A percentile compares a stretch with the other conserved stretches of the same genome.
These are phyloP conservation scores for Caenorhabditis afra DNA, from an alignment of 2,888 invertebrate species.

Conservation along the genomic window DNA sequence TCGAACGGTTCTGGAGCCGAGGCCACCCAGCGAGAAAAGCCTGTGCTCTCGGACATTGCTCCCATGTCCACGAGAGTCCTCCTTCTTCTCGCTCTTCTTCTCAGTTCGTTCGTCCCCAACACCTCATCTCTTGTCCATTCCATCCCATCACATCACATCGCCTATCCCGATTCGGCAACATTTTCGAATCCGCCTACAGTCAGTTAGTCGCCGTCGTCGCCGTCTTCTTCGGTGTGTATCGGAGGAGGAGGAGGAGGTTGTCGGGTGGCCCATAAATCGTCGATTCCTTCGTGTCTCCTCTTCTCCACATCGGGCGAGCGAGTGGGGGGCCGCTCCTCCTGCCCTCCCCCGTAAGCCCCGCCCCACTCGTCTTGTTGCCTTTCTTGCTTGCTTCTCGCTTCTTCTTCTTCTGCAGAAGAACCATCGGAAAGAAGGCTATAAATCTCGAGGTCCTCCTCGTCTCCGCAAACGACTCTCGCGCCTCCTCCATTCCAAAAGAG, in stretches of 20 bases:
- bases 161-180: constrained; percentile 10
- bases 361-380: background rate
- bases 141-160: too few relatives aligned
- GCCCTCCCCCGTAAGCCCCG: background rate
- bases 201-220: too few relatives aligned
- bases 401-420: constrained; percentile 1
- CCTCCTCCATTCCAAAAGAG: too few relatives aligned
- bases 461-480: too few relatives aligned
- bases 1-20: background rate
- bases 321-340: too few relatives aligned
- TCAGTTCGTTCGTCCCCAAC: background rate
- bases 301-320: too few relatives aligned
- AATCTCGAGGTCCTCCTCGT: too few relatives aligned
- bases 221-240: background rate
- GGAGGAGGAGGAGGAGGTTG: constrained; percentile 20
- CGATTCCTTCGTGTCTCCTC: constrained; percentile 10
- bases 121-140: constrained; percentile 17
- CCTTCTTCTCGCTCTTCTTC: too few relatives aligned
- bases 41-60: too few relatives aligned
- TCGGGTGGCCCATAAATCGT: constrained; percentile 59
- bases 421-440: too few relatives aligned
- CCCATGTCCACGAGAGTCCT: too few relatives aligned
- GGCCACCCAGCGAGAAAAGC: constrained; percentile 27
- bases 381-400: background rate
- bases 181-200: constrained; percentile 29